Evolutionary conservation across 2,888 invertebrate genomes (phyloP), one percentile per base, ranked within the genome.

Genomic region (Sphaeridia pumilis): DNA sequence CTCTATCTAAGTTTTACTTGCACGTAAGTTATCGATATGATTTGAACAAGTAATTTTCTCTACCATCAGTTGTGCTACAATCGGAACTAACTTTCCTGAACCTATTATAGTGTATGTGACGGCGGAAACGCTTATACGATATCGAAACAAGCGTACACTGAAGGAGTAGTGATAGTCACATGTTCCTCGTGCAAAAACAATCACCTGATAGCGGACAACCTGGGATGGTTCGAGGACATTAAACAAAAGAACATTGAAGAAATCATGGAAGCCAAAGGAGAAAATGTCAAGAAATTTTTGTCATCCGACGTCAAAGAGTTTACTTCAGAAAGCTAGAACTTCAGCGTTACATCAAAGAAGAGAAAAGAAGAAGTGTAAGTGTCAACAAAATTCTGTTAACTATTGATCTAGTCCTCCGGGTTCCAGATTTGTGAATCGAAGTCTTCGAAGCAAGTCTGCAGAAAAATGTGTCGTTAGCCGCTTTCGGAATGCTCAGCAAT

Each of bases 131-230:
- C 77, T 1, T 85, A 90, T 70, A 75, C 78, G 12, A 90, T 95
- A 58, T 84, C 92, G 0, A 89, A 88, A 72, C 67, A 78, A 20
- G 85, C 89, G 0, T 94, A 95, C 68, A 75, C 81, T 49, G 81
- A 83, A 67, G 94, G 97, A 14, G 84, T 97, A 12, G 90, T 97
- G 0, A 87, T 97, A 60, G 87, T 94, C 0, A 81, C 78, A 49
- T 97, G 97, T 70, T 79, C 80, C 49, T 85, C 85, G 0, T 95
- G 95, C 69, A 72, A 78, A 43, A 93, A 87, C 68, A 81, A 87
- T 69, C 97, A 97, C 72, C 74, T 97, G 24, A 94, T 97, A 61
- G 95, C 95, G 0, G 95, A 97, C 69, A 93, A 97, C 71, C 75
- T 97, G 1, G 86, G 86, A 59, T 97, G 95, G 95, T 97, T 95